These are phyloP conservation scores for Agrochola lychnidis DNA, from an alignment of 2,888 invertebrate species.

Conservation along the genomic window DNA sequence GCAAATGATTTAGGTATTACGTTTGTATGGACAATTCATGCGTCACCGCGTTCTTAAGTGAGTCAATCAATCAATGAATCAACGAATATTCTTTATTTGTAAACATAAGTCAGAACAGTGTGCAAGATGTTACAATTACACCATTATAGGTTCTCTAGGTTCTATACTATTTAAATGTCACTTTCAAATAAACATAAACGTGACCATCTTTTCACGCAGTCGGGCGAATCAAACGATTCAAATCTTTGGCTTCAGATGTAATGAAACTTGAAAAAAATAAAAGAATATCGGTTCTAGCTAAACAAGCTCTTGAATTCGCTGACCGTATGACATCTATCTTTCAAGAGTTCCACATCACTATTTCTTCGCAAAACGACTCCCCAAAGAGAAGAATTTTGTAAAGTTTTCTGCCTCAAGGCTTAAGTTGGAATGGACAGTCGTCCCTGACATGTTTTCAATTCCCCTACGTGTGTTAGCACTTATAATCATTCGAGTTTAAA, in stretches of 20 bases:
- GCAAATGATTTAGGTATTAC: too few species aligned
- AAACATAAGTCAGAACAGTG: too few species aligned
- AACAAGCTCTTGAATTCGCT: neutral
- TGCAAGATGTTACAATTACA: too few species aligned
- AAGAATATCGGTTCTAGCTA: neutral
- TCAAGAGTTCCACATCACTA: conserved; percentile 23
- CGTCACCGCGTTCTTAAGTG: too few species aligned
- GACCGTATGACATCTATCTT: conserved; percentile 17
- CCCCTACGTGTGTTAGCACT: neutral
- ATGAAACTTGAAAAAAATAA: neutral
- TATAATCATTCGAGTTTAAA: neutral
- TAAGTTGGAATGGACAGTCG: conserved; percentile 1
- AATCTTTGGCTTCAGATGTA: neutral
- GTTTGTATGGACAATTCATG: too few species aligned
- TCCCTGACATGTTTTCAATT: conserved; percentile 23
- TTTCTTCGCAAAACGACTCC: conserved; percentile 22
- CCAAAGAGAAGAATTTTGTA: conserved; percentile 19
- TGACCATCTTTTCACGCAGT: neutral
- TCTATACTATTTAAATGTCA: neutral
- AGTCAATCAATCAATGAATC: too few species aligned
- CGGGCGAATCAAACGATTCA: neutral
- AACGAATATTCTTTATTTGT: too few species aligned
- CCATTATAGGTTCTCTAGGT: too few species aligned
- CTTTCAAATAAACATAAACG: neutral
- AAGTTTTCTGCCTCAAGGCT: conserved; percentile 20